These are phyloP conservation scores for Spialia ferax DNA, from an alignment of 2,888 invertebrate genomes.

Conservation along the genomic window DNA sequence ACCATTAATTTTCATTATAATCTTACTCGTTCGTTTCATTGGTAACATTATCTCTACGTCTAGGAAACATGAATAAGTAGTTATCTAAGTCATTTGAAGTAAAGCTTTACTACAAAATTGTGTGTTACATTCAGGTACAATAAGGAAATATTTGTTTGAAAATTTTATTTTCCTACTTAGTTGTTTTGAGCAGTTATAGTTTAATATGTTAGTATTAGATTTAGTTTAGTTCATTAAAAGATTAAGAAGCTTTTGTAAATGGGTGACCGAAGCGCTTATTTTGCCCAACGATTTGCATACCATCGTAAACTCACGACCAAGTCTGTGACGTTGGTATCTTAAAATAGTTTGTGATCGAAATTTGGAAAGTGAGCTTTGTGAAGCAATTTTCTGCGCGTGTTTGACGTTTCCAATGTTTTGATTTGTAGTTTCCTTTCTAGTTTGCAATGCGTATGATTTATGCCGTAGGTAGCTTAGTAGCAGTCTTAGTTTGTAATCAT, in stretches of 20 bases:
- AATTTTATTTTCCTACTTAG: too few relatives aligned
- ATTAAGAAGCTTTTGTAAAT: not conserved
- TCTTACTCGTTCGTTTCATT: not conserved
- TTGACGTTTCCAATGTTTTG: slow-evolving; percentile 56
- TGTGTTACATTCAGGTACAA: not conserved
- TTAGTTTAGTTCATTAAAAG: not conserved
- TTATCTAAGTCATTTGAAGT: not conserved
- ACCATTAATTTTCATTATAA: not conserved
- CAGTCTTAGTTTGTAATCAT: slow-evolving; percentile 34
- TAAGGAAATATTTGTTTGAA: not conserved
- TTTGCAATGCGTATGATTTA: slow-evolving; percentile 13
- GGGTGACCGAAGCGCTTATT: slow-evolving; percentile 45
- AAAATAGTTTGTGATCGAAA: slow-evolving; percentile 68
- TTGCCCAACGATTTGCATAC: slow-evolving; percentile 71
- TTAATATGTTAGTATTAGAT: not conserved
- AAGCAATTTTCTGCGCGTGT: slow-evolving; percentile 26
- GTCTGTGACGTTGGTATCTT: slow-evolving; percentile 65
- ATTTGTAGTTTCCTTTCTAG: slow-evolving; percentile 50
- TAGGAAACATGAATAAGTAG: not conserved
- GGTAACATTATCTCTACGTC: not conserved
- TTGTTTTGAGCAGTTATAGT: not conserved
- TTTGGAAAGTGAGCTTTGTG: slow-evolving; percentile 46
- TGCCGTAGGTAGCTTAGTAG: slow-evolving; percentile 7
- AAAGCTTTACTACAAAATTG: not conserved
- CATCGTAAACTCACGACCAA: slow-evolving; percentile 64